Percentiles rank a stretch among this genome's conserved stretches.
Conservation (phyloP, 2,113 vertebrate species). For the Albula glossodonta region DNA sequence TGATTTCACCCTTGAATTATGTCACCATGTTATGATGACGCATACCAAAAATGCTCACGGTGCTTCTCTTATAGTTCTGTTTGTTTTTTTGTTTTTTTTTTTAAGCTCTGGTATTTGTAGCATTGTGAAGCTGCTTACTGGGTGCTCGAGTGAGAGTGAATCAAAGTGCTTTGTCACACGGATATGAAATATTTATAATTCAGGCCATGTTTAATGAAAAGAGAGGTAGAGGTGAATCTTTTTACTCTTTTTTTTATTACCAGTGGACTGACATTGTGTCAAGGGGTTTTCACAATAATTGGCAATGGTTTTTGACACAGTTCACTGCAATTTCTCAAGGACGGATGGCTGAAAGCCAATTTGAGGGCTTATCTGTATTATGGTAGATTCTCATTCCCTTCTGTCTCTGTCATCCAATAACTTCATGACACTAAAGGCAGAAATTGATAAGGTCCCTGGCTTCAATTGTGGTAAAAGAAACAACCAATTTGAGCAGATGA, state of each 20-base stretch:
- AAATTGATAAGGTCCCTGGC: background rate
- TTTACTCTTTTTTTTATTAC: background rate
- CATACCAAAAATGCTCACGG: background rate
- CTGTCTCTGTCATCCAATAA: background rate
- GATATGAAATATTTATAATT: background rate
- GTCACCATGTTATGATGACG: background rate
- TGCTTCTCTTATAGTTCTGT: too few species aligned
- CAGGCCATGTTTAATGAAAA: background rate
- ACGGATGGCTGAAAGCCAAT: background rate
- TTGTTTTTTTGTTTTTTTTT: too few species aligned
- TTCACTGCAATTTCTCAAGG: background rate
- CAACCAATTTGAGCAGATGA: slow-evolving; percentile 17
- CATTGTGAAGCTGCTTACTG: background rate
- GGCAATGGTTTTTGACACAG: background rate
- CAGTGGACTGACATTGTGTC: background rate
- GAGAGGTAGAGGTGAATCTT: background rate
- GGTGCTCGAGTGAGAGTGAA: background rate
- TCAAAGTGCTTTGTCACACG: background rate
- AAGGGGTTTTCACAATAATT: background rate
- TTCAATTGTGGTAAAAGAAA: slow-evolving; percentile 19
- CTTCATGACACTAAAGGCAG: background rate
- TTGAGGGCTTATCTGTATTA: background rate
- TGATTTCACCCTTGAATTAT: background rate
- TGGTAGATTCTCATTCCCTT: background rate
- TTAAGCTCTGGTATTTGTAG: too few species aligned